Base-by-base conservation (phyloP, 1,140 invertebrate genomes). In the Rhagoletis zephyria region DNA sequence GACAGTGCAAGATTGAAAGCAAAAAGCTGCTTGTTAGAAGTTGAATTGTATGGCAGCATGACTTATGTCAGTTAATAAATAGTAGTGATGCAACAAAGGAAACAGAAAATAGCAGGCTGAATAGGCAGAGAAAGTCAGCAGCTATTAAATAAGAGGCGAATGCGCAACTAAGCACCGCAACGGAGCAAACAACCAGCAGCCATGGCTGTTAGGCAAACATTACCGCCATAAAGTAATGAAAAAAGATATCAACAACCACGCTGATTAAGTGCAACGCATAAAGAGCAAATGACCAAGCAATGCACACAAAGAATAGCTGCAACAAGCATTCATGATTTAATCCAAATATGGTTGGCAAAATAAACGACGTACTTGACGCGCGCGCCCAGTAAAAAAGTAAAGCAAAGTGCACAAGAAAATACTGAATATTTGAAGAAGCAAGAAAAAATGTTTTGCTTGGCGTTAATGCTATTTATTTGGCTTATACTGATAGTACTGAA, bases 291-390 rank as follows among this genome's bases (percentile, higher is more conserved):
- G 63, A 45, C 59, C 16, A 81, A 81, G 30, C 30, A 30, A 64
- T 48, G 16, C 9, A 16, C 70, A 56, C 4, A 77, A 81, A 87
- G 48, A 63, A 91, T 30, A 30, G 90, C 89, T 91, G 90, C 60
- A 86, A 63, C 70, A 30, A 14, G 89, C 90, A 90, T 90, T 91
- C 91, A 91, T 91, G 90, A 91, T 91, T 91, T 91, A 91, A 91
- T 91, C 91, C 90, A 91, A 91, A 91, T 91, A 91, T 91, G 90
- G 90, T 89, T 90, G 30, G 90, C 90, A 90, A 90, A 91, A 86
- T 63, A 91, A 89, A 91, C 90, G 91, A 90, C 90, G 90, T 90
- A 91, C 89, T 91, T 91, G 91, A 89, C 88, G 89, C 89, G 88
- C 88, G 30, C 10, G 64, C 30, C 30, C 30, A 30, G 30, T 7